A percentile compares a stretch with the other conserved stretches of the same genome.
Evolutionary conservation across 2,888 invertebrate genomes (phyloP).

Genomic region (Pterostichus madidus): DNA sequence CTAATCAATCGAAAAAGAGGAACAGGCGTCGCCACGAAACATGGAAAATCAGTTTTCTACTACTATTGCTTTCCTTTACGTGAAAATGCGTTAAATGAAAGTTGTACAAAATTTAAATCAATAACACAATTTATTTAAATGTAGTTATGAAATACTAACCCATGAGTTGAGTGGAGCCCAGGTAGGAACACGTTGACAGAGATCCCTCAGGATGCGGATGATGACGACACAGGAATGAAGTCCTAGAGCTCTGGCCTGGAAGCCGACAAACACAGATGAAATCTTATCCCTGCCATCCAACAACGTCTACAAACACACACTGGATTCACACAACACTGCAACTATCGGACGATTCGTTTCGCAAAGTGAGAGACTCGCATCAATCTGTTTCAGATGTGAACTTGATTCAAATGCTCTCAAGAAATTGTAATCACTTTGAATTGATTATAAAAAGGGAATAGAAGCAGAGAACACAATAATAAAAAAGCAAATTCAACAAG

Average conservation of each 20-base stretch:
- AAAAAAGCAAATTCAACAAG: constrained; percentile 61
- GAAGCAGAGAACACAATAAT: constrained; percentile 70
- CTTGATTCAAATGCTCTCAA: constrained; percentile 71
- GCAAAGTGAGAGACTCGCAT: constrained; percentile 67
- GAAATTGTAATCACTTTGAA: constrained; percentile 53
- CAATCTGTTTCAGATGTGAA: constrained; percentile 75
- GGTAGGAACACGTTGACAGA: constrained; percentile 95
- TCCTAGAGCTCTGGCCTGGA: constrained; percentile 95
- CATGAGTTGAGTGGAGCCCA: constrained; percentile 97
- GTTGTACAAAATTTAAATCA: too few species aligned
- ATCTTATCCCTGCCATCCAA: constrained; percentile 30
- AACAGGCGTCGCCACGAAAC: constrained; percentile 28
- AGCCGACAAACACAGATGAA: constrained; percentile 70
- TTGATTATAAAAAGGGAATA: constrained; percentile 73
- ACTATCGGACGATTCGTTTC: constrained; percentile 19
- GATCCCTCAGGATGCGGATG: constrained; percentile 96
- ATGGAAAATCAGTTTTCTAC: too few species aligned
- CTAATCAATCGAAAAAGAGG: constrained; percentile 53
- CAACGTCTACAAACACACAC: neutral
- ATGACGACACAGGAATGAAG: constrained; percentile 98
- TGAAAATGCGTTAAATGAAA: too few species aligned
- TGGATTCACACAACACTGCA: constrained; percentile 51
- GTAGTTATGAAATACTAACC: constrained; percentile 81
- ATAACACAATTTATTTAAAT: too few species aligned
- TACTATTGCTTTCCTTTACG: too few species aligned